phyloP scores from a whole-genome alignment of 2,797 vertebrate species.

The Leuciscus waleckii region DNA sequence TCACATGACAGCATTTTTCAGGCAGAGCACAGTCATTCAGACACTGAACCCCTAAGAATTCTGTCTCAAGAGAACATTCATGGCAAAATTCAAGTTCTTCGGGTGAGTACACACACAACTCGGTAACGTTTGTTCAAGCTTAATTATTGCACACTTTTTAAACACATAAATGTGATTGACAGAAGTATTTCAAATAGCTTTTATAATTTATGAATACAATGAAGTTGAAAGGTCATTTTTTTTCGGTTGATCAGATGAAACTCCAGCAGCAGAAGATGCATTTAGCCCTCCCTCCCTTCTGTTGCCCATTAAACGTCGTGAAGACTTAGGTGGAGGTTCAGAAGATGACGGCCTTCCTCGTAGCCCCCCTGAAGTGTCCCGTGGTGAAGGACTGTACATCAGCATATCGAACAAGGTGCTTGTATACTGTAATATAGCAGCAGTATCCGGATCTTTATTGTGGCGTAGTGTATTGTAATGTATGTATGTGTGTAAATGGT shows the following conservation, averaged over 20 bases:
- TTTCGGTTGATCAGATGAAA: slow-evolving; percentile 80
- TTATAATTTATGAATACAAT: not conserved
- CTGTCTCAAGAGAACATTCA: slow-evolving; percentile 93
- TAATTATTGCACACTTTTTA: not conserved
- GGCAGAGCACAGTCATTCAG: slow-evolving; percentile 79
- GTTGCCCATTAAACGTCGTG: slow-evolving; percentile 75
- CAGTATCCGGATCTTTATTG: not conserved
- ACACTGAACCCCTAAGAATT: slow-evolving; percentile 79
- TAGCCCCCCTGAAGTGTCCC: slow-evolving; percentile 79
- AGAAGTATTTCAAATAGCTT: not conserved
- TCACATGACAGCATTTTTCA: slow-evolving; percentile 97
- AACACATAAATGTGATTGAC: not conserved
- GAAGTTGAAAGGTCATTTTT: not conserved
- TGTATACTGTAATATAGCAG: slow-evolving; percentile 45
- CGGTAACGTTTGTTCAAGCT: not conserved
- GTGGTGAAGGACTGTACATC: slow-evolving; percentile 66
- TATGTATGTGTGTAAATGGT: not conserved
- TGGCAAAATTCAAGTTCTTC: slow-evolving; percentile 89
- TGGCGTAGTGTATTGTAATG: not conserved
- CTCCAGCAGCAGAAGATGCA: slow-evolving; percentile 88
- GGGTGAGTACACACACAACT: slow-evolving; percentile 75
- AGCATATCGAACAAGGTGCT: slow-evolving; percentile 77
- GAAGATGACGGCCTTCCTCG: slow-evolving; percentile 82
- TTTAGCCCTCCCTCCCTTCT: slow-evolving; percentile 81
- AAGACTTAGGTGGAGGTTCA: slow-evolving; percentile 79